These are phyloP conservation scores for Callosobruchus maculatus DNA, from an alignment of 2,888 invertebrate genomes.

Conservation along the genomic window DNA sequence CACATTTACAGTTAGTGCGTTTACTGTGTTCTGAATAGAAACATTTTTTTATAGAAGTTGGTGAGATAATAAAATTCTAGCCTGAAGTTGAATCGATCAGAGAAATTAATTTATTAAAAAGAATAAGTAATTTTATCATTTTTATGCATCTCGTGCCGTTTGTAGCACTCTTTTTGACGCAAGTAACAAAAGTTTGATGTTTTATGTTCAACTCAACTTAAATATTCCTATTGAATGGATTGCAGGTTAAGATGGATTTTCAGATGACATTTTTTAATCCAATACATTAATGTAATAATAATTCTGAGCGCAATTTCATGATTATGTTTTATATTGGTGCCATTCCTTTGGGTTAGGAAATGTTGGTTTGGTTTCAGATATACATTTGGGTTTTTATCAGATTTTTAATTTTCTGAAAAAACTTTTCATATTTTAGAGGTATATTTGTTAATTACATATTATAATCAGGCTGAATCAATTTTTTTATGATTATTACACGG, in stretches of 20 bases:
- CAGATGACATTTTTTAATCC: not conserved
- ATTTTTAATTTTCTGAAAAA: not conserved
- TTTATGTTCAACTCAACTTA: not conserved
- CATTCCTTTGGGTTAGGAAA: not conserved
- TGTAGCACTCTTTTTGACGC: not conserved
- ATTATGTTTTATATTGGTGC: not conserved
- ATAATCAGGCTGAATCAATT: slow-evolving; percentile 16
- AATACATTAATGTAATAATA: not conserved
- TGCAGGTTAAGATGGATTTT: not conserved
- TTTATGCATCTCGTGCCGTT: not conserved
- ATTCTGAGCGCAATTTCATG: not conserved
- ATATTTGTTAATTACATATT: slow-evolving; percentile 30
- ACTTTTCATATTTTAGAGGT: slow-evolving; percentile 17
- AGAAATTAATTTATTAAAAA: not conserved
- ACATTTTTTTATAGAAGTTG: too few species aligned
- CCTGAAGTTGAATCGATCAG: not conserved
- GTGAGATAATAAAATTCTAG: not conserved
- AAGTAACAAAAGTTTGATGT: not conserved
- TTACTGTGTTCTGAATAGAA: not conserved
- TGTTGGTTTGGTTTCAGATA: not conserved
- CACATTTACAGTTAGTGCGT: not conserved
- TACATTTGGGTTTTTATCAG: slow-evolving; percentile 1
- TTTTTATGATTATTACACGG: slow-evolving; percentile 6
- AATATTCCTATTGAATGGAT: not conserved
- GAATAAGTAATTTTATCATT: too few species aligned